phyloP scores from a whole-genome alignment of 1,140 invertebrate genomes.

The Hylyphantes graminicola region DNA sequence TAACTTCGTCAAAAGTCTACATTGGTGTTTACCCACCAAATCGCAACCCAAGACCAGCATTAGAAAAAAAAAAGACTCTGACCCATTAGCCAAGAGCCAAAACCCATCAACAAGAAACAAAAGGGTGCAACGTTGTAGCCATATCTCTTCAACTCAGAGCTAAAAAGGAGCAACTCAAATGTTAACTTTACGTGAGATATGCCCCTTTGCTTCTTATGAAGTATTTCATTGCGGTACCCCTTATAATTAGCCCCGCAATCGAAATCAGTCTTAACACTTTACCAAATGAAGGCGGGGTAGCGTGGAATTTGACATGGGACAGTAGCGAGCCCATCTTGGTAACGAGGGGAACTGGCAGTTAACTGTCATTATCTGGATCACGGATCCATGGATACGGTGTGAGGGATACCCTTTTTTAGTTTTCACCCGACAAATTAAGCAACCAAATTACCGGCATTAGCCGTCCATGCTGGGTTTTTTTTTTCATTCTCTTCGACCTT shows the following conservation, averaged over 20 bases:
- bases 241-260: conserved; percentile 34
- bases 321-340: not conserved
- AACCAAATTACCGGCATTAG: conserved; percentile 52
- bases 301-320: conserved; percentile 38
- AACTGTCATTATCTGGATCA: conserved; percentile 41
- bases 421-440: conserved; percentile 51
- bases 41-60: not conserved
- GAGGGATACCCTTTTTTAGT: conserved; percentile 13
- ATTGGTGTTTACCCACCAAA: not conserved
- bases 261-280: conserved; percentile 58
- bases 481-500: not conserved
- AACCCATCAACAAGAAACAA: conserved; percentile 8
- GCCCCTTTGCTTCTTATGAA: not conserved
- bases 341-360: conserved; percentile 31
- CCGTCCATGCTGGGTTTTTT: conserved; percentile 14
- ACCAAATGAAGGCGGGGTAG: conserved; percentile 47
- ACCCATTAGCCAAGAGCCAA: conserved; percentile 22
- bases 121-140: conserved; percentile 8
- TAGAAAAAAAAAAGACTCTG: not conserved
- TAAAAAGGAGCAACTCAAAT: not conserved
- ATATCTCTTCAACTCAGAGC: not conserved
- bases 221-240: not conserved
- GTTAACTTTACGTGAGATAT: not conserved
- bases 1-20: too few relatives aligned
- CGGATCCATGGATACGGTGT: conserved; percentile 17